Evolutionary conservation across 2,113 vertebrate species (phyloP).

Genomic region (Triplophysa tibetana): DNA sequence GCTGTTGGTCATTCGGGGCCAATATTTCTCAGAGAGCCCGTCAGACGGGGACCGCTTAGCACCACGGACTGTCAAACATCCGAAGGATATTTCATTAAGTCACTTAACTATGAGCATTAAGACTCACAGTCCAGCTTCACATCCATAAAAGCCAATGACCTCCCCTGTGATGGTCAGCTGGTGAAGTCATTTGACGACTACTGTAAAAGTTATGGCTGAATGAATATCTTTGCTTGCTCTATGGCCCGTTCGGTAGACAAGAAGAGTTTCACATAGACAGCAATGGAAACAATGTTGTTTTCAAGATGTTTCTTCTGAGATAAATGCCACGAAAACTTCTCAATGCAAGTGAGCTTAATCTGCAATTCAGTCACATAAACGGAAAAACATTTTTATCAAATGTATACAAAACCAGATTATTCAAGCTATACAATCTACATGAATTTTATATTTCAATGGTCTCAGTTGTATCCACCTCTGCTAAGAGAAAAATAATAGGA

Average conservation of each 20-base stretch:
- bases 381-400: no score
- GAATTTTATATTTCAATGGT: no score
- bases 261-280: no score
- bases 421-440: no score
- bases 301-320: no score
- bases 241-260: background rate
- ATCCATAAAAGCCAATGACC: conserved; percentile 54
- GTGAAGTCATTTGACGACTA: conserved; percentile 60
- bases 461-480: no score
- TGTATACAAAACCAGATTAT: no score
- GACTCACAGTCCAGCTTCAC: background rate
- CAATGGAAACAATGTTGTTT: no score
- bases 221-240: conserved; percentile 47
- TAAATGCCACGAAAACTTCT: no score
- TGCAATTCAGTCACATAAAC: no score
- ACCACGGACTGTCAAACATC: background rate
- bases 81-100: conserved; percentile 3
- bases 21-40: conserved; percentile 6
- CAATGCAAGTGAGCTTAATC: no score
- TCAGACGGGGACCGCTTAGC: background rate
- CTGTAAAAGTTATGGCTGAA: conserved; percentile 51
- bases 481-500: no score
- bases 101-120: conserved; percentile 7
- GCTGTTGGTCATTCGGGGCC: conserved; percentile 26
- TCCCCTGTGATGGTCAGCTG: conserved; percentile 55